Evolutionary conservation across 2,797 vertebrate species (phyloP).

Genomic region (Propithecus deckenii): DNA sequence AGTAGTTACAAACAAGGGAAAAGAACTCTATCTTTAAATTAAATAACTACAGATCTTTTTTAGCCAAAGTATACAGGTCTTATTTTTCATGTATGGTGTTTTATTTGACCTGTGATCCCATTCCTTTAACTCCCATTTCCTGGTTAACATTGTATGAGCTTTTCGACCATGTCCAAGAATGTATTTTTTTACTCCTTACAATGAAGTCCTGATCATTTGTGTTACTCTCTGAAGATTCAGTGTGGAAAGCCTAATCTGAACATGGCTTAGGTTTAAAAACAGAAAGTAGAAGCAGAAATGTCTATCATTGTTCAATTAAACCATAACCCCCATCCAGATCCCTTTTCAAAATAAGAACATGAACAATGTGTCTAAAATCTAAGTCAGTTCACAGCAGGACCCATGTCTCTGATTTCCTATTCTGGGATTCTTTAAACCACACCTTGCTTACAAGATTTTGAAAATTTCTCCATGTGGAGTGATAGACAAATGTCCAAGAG

Average conservation of each 20-base stretch:
- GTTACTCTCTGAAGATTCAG: neutral
- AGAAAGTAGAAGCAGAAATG: neutral
- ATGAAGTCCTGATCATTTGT: neutral
- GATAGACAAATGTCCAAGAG: neutral
- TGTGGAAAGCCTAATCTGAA: neutral
- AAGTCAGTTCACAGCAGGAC: neutral
- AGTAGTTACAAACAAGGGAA: neutral
- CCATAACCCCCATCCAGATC: neutral
- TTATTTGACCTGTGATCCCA: neutral
- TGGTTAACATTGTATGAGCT: neutral
- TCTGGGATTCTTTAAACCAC: neutral
- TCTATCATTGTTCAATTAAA: neutral
- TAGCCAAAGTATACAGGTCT: neutral
- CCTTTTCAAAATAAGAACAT: neutral
- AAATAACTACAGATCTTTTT: neutral
- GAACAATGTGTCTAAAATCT: neutral
- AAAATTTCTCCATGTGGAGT: neutral
- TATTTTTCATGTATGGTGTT: neutral
- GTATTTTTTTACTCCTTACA: neutral
- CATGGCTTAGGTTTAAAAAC: neutral
- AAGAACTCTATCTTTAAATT: neutral
- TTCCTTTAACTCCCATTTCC: neutral
- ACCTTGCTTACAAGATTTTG: neutral
- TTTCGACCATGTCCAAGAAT: neutral
- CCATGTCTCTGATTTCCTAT: neutral